These are phyloP conservation scores for Coracopsis vasa DNA, from an alignment of 2,113 vertebrate genomes.

Conservation along the genomic window DNA sequence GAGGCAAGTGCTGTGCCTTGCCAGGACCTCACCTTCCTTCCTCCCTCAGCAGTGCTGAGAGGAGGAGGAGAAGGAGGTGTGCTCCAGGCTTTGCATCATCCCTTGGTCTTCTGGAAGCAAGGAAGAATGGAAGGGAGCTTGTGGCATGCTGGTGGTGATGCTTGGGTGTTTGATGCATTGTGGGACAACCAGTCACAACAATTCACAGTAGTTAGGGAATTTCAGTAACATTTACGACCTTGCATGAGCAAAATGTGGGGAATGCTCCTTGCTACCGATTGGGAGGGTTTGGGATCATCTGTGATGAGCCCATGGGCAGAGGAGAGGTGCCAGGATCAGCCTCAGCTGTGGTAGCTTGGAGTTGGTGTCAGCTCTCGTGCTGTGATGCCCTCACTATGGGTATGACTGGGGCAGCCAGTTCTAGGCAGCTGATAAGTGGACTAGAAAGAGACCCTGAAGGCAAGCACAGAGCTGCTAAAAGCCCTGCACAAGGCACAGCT, in stretches of 20 bases:
- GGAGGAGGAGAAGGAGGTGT: not conserved
- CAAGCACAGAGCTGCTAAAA: not conserved
- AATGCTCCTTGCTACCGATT: not conserved
- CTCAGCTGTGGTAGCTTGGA: not conserved
- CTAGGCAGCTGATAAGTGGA: not conserved
- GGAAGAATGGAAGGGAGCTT: not conserved
- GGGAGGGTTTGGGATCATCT: not conserved
- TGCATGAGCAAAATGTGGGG: not conserved
- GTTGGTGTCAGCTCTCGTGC: not conserved
- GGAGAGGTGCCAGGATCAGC: not conserved
- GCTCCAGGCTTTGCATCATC: not conserved
- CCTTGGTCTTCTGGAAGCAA: not conserved
- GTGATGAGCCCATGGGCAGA: not conserved
- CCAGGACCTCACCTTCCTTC: constrained; percentile 3
- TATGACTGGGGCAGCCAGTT: not conserved
- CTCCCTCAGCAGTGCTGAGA: not conserved
- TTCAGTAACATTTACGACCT: not conserved
- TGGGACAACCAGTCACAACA: not conserved
- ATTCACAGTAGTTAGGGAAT: not conserved
- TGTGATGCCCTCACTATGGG: not conserved
- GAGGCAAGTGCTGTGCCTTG: not conserved
- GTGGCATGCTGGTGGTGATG: too few species aligned
- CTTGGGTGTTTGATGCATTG: rapidly evolving
- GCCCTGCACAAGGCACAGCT: not conserved
- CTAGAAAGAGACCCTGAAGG: not conserved